These are phyloP conservation scores for Mastomys coucha DNA, from an alignment of 2,113 vertebrate genomes.

Conservation along the genomic window DNA sequence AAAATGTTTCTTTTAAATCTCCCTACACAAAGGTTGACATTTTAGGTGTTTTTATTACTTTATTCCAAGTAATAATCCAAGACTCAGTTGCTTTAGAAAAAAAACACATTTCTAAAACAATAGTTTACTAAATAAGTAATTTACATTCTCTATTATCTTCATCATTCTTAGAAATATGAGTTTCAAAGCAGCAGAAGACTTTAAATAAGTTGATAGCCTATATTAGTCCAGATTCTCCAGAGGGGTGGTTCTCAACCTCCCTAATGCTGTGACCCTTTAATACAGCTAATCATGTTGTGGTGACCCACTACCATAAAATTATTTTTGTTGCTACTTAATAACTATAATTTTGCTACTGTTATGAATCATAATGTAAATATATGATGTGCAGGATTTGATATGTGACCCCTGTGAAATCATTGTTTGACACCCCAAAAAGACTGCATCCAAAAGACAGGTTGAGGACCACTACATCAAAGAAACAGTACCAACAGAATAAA, in stretches of 20 bases:
- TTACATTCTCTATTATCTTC: not conserved
- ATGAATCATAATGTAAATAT: not conserved
- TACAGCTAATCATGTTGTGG: too few species aligned
- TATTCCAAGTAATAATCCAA: not conserved
- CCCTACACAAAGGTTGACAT: not conserved
- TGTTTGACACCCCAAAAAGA: too few species aligned
- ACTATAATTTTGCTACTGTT: not conserved
- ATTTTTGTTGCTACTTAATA: not conserved
- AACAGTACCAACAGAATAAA: not conserved
- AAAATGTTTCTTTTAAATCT: not conserved
- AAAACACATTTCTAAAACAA: slow-evolving; percentile 6
- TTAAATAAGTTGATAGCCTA: not conserved
- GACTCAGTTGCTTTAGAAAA: not conserved
- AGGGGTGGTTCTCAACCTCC: not conserved
- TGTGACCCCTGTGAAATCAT: not conserved
- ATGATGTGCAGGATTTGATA: not conserved
- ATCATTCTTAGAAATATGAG: not conserved
- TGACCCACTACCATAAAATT: not conserved
- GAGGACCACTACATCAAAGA: not conserved
- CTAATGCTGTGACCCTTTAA: not conserved
- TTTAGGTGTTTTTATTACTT: not conserved
- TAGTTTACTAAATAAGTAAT: slow-evolving; percentile 16
- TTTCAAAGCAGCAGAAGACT: slow-evolving; percentile 1
- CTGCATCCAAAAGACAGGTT: not conserved
- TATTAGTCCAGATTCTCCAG: not conserved